Percentiles rank a stretch among this genome's conserved stretches.
Conservation (phyloP, 2,888 invertebrate genomes). For the Apoda limacodes region DNA sequence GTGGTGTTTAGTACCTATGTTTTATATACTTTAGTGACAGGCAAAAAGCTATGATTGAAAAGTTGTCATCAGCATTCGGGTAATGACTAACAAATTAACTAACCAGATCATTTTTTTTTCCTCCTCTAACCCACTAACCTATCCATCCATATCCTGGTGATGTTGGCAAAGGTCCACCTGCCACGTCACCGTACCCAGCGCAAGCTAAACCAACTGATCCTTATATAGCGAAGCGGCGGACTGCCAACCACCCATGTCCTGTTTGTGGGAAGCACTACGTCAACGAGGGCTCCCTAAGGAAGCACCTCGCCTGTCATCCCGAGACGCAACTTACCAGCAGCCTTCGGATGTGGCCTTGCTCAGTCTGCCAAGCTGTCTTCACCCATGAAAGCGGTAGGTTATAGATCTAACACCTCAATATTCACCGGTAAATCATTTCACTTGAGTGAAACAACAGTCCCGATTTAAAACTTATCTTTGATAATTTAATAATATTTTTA, state of each 20-base stretch:
- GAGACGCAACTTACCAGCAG: constrained; percentile 90
- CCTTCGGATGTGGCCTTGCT: constrained; percentile 96
- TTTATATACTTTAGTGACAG: too few relatives aligned
- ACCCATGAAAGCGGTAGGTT: constrained; percentile 91
- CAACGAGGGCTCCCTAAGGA: constrained; percentile 91
- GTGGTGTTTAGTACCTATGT: too few relatives aligned
- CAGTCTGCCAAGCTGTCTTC: constrained; percentile 94
- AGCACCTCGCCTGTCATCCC: constrained; percentile 94
- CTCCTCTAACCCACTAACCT: constrained; percentile 42
- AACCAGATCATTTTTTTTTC: constrained; percentile 45
- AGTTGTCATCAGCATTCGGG: too few relatives aligned
- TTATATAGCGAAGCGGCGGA: constrained; percentile 93
- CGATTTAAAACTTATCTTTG: too few relatives aligned
- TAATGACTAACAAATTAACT: constrained; percentile 51
- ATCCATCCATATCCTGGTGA: constrained; percentile 66
- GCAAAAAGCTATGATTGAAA: too few relatives aligned
- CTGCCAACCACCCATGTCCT: constrained; percentile 94
- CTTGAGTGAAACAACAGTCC: not conserved
- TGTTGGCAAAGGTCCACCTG: constrained; percentile 64
- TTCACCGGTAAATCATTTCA: not conserved
- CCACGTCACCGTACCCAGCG: constrained; percentile 72
- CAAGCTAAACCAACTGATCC: constrained; percentile 75
- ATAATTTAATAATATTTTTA: too few relatives aligned
- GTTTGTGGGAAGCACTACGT: constrained; percentile 97
- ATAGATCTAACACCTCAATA: constrained; percentile 1